Conservation (phyloP, 2,797 vertebrate species). For the Channa striata region DNA sequence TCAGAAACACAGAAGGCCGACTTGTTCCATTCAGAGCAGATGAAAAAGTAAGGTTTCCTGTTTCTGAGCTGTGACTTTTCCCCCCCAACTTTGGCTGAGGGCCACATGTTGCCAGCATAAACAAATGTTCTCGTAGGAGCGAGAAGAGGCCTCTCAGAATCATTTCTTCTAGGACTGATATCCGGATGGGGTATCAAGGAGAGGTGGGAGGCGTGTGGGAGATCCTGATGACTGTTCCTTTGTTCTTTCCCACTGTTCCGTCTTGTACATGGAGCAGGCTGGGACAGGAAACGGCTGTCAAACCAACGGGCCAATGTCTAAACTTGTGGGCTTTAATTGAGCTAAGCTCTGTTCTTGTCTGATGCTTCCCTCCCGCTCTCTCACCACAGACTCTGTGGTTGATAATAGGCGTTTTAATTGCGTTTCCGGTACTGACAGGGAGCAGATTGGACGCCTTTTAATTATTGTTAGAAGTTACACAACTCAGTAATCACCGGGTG, state of each 20-base stretch:
- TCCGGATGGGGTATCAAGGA: slow-evolving; percentile 49
- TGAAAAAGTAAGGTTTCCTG: slow-evolving; percentile 6
- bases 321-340: slow-evolving; percentile 85
- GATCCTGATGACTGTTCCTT: slow-evolving; percentile 76
- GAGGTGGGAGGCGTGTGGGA: slow-evolving; percentile 50
- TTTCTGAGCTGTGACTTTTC: slow-evolving; percentile 38
- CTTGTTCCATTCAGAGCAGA: not conserved
- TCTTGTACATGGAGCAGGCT: slow-evolving; percentile 75
- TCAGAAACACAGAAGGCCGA: slow-evolving; percentile 38
- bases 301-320: slow-evolving; percentile 72
- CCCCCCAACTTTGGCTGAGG: slow-evolving; percentile 30
- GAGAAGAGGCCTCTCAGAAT: slow-evolving; percentile 45
- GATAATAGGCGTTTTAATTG: slow-evolving; percentile 74
- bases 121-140: slow-evolving; percentile 36
- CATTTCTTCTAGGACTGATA: slow-evolving; percentile 60
- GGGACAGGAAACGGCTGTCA: slow-evolving; percentile 81
- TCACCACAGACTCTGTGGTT: slow-evolving; percentile 48
- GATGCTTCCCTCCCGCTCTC: slow-evolving; percentile 41
- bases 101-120: slow-evolving; percentile 49
- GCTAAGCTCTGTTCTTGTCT: slow-evolving; percentile 52
- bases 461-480: slow-evolving; percentile 75
- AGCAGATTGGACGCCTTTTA: slow-evolving; percentile 74
- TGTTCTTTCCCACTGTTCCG: slow-evolving; percentile 81
- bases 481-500: slow-evolving; percentile 63
- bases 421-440: slow-evolving; percentile 61